Evolutionary conservation across 2,888 invertebrate genomes (phyloP), one percentile per base, ranked within the genome.

Genomic region (Eurois occulta): DNA sequence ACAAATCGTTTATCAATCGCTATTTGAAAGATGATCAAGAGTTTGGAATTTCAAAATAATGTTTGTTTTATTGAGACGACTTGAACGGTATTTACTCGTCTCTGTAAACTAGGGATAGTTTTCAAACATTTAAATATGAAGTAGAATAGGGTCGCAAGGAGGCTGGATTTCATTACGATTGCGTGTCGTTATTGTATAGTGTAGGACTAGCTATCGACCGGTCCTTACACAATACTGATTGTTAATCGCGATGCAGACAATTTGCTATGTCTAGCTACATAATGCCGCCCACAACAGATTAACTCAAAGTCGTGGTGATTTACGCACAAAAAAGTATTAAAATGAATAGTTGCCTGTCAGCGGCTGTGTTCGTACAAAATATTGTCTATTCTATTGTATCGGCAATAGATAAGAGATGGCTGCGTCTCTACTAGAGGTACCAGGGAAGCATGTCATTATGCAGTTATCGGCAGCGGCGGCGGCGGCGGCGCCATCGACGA

Each of bases 11-110:
- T 68, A 66, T 52, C 32, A 71, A 72, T 75, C n/a, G 58, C 11
- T 41, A 28, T 79, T 81, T 48, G 18, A 67, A 73, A 81, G n/a
- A n/a, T n/a, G n/a, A n/a, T n/a, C n/a, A n/a, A n/a, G 60, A 71
- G 41, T 52, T 65, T 75, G 16, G 24, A 75, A 64, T 48, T 55
- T 55, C 11, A 62, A 28, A n/a, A n/a, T n/a, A n/a, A 66, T 35
- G 43, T 70, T 66, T 64, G 21, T 43, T 74, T 68, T 55, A 52
- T 35, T 32, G 13, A 74, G 72, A 69, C 32, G 5, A 35, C 18
- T 72, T 1, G 52, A 41, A 46, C n/a, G 18, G 48, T 72, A 65
- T 64, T 43, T 18, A 43, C 24, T 58, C 32, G 28, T 28, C 35
- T 66, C 3, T n/a, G 60, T 18, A 58, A 58, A 55, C 41, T 35